Base-by-base conservation (phyloP, 64 coral and sea anemone species). In the Stichodactyla helianthus region DNA sequence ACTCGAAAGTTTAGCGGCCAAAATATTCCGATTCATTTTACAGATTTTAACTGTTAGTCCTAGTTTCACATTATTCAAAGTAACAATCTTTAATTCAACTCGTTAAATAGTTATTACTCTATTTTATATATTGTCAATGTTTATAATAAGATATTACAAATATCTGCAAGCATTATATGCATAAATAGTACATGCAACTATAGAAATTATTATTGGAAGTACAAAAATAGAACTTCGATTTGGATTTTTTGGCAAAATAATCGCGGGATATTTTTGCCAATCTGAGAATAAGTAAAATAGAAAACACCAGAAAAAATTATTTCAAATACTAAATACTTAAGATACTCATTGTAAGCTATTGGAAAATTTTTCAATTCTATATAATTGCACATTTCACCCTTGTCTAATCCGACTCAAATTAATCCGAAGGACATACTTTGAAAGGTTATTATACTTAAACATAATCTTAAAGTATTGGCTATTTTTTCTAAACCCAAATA, bases 21-120 rank as follows among this genome's bases (percentile, higher is more conserved):
- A 11, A 58, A 9, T 11, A 11, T 15, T 58, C 14, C 55, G 55
- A 58, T 58, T 58, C 55, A 58, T 58, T 58, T 58, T 58, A 58
- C 55, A 68, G n/a, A 5, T 68, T 68, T 68, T 20, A 68, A 68
- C 19, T 23, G n/a, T 23, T 68, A 68, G 19, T 68, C n/a, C 63
- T 68, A 68, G 3, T 27, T 74, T 27, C 68, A 74, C 25, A 28
- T 74, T 12, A 74, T 74, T 23, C 68, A 74, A 74, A 28, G 68
- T 74, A 28, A 74, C 68, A 81, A 81, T 81, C 15, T 52, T 81
- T 52, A 54, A 81, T 51, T 81, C 17, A 26, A 52, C 78, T 81
- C 19, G 78, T 81, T 81, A 81, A 81, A 81, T 81, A 81, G 77
- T 79, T 51, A 81, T 81, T 81, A 51, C 51, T 81, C 78, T 81